These are phyloP conservation scores for Heliconius himera DNA, from an alignment of 1,140 invertebrate species.

Conservation along the genomic window DNA sequence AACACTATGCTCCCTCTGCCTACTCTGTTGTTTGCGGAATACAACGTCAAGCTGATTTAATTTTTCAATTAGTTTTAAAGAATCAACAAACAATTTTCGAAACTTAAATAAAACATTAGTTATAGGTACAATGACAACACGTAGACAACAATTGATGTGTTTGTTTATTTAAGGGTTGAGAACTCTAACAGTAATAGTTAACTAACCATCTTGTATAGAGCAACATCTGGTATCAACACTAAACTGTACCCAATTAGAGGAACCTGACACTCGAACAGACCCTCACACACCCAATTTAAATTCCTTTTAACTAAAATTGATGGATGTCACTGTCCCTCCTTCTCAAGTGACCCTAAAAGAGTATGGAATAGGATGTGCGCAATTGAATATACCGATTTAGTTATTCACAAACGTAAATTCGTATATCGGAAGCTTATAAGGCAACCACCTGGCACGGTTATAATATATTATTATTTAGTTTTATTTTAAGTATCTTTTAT, in stretches of 20 bases:
- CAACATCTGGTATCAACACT: background rate
- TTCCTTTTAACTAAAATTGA: slow-evolving; percentile 23
- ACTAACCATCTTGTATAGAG: background rate
- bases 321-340: slow-evolving; percentile 20
- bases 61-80: too few relatives aligned
- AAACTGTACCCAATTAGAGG: background rate
- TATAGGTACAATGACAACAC: too few relatives aligned
- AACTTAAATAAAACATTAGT: too few relatives aligned
- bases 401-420: background rate
- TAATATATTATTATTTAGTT: background rate
- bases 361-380: slow-evolving; percentile 25
- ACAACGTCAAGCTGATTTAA: too few relatives aligned
- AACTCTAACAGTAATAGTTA: background rate
- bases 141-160: background rate
- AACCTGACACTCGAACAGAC: background rate
- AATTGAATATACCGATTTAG: slow-evolving; percentile 18
- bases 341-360: slow-evolving; percentile 28
- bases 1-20: too few relatives aligned
- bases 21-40: too few relatives aligned
- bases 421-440: background rate
- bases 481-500: background rate
- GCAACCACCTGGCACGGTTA: background rate
- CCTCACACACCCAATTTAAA: background rate
- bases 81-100: too few relatives aligned
- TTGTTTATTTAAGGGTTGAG: background rate